Conservation (phyloP, 1,140 invertebrate species). For the Meteorus sp. region DNA sequence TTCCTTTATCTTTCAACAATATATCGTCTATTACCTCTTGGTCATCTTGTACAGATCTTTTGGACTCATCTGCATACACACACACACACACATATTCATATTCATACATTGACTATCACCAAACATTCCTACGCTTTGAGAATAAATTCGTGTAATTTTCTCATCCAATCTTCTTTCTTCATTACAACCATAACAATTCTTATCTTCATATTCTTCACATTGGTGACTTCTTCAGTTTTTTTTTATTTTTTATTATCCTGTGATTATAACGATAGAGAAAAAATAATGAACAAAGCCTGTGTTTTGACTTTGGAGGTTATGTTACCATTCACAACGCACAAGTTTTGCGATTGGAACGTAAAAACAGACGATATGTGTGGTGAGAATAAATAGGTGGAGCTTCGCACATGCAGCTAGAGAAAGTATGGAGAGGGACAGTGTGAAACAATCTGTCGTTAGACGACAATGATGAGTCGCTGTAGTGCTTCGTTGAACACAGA, state of each 20-base stretch:
- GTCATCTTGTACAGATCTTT: too few species aligned
- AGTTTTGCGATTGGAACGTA: background rate
- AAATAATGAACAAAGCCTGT: background rate
- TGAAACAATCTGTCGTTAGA: slow-evolving; percentile 26
- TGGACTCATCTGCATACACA: background rate
- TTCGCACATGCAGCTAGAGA: background rate
- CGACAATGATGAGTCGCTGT: slow-evolving; percentile 21
- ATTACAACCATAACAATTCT: background rate
- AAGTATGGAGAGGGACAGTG: background rate
- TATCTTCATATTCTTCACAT: background rate
- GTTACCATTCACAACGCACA: background rate
- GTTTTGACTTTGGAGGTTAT: background rate
- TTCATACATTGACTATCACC: background rate
- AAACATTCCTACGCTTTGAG: background rate
- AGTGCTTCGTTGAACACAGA: slow-evolving; percentile 31
- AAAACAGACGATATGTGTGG: slow-evolving; percentile 5
- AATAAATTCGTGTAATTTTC: background rate
- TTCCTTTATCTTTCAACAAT: too few species aligned
- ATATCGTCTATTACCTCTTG: background rate
- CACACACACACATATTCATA: background rate
- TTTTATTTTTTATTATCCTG: slow-evolving; percentile 23
- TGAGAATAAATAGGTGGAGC: slow-evolving; percentile 21
- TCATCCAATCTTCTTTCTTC: background rate
- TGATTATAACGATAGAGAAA: slow-evolving; percentile 24
- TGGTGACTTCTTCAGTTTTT: background rate